A percentile compares a stretch with the other conserved stretches of the same genome.
These are phyloP conservation scores for Delichon dasypus DNA, from an alignment of 2,797 vertebrate genomes.

Conservation along the genomic window DNA sequence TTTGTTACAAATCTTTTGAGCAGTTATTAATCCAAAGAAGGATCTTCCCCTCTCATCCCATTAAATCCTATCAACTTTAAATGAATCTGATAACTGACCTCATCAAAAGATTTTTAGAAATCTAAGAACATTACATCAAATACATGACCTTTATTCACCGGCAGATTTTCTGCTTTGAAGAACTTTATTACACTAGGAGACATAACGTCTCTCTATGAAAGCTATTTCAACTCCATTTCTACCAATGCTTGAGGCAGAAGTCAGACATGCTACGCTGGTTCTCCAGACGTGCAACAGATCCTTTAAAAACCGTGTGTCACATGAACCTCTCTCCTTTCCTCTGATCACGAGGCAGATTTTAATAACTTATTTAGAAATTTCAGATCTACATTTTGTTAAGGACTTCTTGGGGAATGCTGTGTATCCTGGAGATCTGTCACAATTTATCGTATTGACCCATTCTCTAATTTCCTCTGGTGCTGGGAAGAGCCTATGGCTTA, in stretches of 20 bases:
- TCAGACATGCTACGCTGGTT: not conserved
- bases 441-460: not conserved
- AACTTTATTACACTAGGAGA: not conserved
- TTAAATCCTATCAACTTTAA: constrained; percentile 51
- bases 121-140: constrained; percentile 40
- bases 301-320: not conserved
- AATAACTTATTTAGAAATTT: not conserved
- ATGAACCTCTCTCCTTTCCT: not conserved
- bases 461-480: not conserved
- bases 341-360: not conserved
- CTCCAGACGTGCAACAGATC: not conserved
- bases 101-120: constrained; percentile 66
- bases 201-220: not conserved
- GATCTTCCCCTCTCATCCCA: constrained; percentile 50
- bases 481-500: not conserved
- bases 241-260: not conserved
- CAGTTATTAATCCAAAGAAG: constrained; percentile 33
- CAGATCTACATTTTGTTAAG: not conserved
- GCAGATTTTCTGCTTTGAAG: constrained; percentile 47
- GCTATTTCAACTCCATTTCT: not conserved
- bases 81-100: constrained; percentile 35
- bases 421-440: not conserved
- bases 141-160: constrained; percentile 42
- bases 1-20: constrained; percentile 40
- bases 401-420: not conserved